Conservation (phyloP, 2,888 invertebrate species). For the Tipula unca region DNA sequence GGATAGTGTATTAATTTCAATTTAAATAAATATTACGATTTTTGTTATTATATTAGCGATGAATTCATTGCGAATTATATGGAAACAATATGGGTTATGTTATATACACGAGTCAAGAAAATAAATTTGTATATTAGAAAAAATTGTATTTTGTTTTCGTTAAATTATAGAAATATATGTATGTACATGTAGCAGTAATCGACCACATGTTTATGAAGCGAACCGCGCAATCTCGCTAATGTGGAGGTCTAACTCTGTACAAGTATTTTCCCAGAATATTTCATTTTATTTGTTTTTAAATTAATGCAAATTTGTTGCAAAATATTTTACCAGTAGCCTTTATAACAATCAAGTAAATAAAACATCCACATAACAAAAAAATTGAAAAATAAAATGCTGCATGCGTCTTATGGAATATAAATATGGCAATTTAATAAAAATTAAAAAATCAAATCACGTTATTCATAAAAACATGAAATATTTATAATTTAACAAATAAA, state of each 20-base stretch:
- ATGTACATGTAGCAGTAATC: neutral
- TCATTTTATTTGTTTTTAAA: neutral
- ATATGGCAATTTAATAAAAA: neutral
- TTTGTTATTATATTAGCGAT: neutral
- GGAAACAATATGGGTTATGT: neutral
- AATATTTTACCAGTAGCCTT: neutral
- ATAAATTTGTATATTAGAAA: neutral
- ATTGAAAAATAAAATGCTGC: neutral
- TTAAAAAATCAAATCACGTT: neutral
- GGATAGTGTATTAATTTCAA: neutral
- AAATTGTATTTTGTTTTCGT: neutral
- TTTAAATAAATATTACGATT: neutral
- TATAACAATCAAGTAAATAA: neutral
- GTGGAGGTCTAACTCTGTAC: neutral
- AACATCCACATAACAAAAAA: neutral
- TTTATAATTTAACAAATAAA: neutral
- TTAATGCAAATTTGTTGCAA: neutral
- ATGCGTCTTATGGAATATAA: neutral
- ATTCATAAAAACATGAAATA: neutral
- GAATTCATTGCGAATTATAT: neutral
- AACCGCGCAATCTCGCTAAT: neutral
- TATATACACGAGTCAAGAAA: neutral
- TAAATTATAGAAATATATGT: neutral
- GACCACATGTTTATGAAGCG: neutral
- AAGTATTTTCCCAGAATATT: neutral